phyloP scores from a whole-genome alignment of 1,140 invertebrate genomes.

The Neoseiulus cucumeris region DNA sequence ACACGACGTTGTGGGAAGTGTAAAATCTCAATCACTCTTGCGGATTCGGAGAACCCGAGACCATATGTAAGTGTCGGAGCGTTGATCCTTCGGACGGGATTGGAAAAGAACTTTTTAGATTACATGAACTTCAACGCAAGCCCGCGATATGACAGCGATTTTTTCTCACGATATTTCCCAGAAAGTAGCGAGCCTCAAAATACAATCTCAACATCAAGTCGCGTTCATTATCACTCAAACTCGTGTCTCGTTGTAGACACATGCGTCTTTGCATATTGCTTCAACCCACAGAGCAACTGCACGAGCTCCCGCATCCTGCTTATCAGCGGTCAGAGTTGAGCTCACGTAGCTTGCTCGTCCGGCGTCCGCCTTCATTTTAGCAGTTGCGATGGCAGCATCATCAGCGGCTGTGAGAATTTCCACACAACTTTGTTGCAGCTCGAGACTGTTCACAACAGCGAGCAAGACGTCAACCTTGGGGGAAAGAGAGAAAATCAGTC shows the following conservation, averaged over 20 bases:
- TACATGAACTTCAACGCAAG: too few species aligned
- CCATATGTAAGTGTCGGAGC: too few species aligned
- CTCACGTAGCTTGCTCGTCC: conserved; percentile 32
- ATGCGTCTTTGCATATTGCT: conserved; percentile 21
- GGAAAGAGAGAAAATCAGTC: background rate
- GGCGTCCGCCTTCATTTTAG: conserved; percentile 35
- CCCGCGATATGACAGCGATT: too few species aligned
- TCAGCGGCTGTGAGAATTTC: conserved; percentile 19
- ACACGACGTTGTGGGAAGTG: too few species aligned
- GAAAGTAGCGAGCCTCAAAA: too few species aligned
- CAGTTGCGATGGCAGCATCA: conserved; percentile 31
- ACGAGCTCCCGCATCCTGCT: conserved; percentile 30
- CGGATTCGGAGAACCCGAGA: too few species aligned
- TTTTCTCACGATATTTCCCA: too few species aligned
- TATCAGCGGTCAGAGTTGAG: conserved; percentile 20
- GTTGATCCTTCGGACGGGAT: too few species aligned
- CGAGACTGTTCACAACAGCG: background rate
- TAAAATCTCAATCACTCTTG: too few species aligned
- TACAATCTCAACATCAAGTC: too few species aligned
- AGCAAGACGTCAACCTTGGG: background rate
- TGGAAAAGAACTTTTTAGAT: too few species aligned
- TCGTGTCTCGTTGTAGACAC: background rate
- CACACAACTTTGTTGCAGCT: background rate
- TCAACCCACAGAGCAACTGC: conserved; percentile 28
- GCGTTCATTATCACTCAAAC: background rate